A percentile compares a stretch with the other conserved stretches of the same genome.
phyloP scores from a whole-genome alignment of 2,888 invertebrate genomes.

The Clostera curtula region DNA sequence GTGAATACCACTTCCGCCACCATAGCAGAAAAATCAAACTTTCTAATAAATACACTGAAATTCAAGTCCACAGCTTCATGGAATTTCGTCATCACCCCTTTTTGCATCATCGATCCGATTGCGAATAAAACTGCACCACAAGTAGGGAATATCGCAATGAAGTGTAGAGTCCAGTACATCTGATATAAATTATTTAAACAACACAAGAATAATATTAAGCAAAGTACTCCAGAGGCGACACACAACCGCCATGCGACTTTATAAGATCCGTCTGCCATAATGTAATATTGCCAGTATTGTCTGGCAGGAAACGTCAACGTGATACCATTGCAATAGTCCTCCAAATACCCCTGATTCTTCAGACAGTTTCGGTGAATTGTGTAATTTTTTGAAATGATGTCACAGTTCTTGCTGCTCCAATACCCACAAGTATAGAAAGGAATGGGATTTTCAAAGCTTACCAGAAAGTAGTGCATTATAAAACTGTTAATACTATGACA shows the following conservation, averaged over 20 bases:
- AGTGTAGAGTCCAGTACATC: slow-evolving; percentile 30
- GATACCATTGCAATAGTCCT: slow-evolving; percentile 36
- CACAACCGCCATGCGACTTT: slow-evolving; percentile 46
- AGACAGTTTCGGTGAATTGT: slow-evolving; percentile 50
- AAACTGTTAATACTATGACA: slow-evolving; percentile 40
- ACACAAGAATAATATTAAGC: slow-evolving; percentile 31
- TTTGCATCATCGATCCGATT: slow-evolving; percentile 53
- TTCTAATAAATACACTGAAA: slow-evolving; percentile 30
- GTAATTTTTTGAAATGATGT: slow-evolving; percentile 38
- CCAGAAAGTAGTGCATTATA: slow-evolving; percentile 49
- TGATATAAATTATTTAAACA: slow-evolving; percentile 40
- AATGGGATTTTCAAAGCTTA: slow-evolving; percentile 51
- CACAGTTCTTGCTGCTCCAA: slow-evolving; percentile 39
- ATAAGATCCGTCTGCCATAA: slow-evolving; percentile 20
- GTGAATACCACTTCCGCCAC: slow-evolving; percentile 32
- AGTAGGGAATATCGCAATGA: slow-evolving; percentile 34
- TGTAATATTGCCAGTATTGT: slow-evolving; percentile 45
- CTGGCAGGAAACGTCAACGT: slow-evolving; percentile 47
- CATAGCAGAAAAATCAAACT: slow-evolving; percentile 24
- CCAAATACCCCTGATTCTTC: slow-evolving; percentile 16
- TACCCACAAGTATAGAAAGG: slow-evolving; percentile 48
- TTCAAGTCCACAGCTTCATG: slow-evolving; percentile 39
- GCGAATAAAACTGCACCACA: slow-evolving; percentile 33
- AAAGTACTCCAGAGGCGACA: slow-evolving; percentile 39
- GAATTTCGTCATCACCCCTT: slow-evolving; percentile 44